Conservation (phyloP, 2,113 vertebrate genomes). For the Nyctereutes procyonoides region DNA sequence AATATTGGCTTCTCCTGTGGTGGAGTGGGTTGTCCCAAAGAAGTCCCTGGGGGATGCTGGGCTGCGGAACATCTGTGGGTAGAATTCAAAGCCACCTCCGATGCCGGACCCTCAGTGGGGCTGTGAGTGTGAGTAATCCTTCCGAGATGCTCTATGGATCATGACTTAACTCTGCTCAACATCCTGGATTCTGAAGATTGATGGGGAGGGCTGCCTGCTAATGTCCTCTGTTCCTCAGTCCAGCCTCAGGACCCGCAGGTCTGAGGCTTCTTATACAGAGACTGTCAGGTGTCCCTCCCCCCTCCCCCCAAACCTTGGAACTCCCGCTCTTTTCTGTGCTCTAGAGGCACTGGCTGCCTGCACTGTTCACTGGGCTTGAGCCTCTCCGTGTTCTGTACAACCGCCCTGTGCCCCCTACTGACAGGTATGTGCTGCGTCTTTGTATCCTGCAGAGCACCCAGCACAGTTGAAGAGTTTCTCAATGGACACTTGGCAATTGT, state of each 20-base stretch:
- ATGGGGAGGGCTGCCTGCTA: not conserved
- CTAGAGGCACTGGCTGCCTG: not conserved
- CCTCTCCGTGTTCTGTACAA: not conserved
- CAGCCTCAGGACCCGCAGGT: not conserved
- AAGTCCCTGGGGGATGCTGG: not conserved
- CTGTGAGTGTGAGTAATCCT: not conserved
- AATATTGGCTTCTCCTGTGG: not conserved
- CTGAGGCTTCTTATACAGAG: not conserved
- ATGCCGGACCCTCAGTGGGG: not conserved
- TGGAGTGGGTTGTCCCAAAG: not conserved
- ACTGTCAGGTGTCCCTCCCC: too few species aligned
- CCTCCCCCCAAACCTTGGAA: not conserved
- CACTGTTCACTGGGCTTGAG: not conserved
- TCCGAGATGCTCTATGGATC: not conserved
- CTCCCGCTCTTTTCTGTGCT: not conserved
- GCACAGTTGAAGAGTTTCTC: not conserved
- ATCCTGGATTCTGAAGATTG: not conserved
- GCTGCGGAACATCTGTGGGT: not conserved
- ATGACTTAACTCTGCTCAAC: not conserved
- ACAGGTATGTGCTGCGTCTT: not conserved
- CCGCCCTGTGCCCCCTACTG: not conserved
- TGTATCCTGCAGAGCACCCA: not conserved
- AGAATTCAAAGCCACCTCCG: not conserved
- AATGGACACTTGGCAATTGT: not conserved
- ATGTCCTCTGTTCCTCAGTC: not conserved